Conservation (phyloP, 1,140 invertebrate species). For the Cepaea nemoralis region DNA sequence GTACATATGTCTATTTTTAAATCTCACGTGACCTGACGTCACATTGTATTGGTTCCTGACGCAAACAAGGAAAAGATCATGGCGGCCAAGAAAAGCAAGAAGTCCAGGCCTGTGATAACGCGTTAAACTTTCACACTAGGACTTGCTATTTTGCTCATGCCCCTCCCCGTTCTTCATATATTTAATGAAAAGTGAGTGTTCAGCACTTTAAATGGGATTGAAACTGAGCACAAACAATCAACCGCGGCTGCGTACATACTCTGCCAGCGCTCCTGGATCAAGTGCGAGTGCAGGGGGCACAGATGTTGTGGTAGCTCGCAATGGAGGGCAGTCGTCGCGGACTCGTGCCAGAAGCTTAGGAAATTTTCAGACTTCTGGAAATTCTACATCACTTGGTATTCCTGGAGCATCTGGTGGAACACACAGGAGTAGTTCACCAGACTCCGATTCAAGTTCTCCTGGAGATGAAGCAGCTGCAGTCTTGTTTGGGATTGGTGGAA, state of each 20-base stretch:
- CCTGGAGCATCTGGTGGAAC: slow-evolving; percentile 58
- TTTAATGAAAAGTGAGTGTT: neutral
- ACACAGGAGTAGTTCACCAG: slow-evolving; percentile 60
- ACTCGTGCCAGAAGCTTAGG: slow-evolving; percentile 64
- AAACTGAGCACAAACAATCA: slow-evolving; percentile 64
- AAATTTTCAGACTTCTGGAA: slow-evolving; percentile 56
- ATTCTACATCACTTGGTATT: slow-evolving; percentile 56
- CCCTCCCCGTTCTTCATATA: neutral
- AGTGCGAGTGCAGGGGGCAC: slow-evolving; percentile 55
- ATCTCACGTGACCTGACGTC: slow-evolving; percentile 49
- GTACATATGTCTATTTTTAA: slow-evolving; percentile 22
- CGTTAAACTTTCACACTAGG: neutral
- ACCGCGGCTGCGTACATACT: slow-evolving; percentile 65
- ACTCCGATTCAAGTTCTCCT: slow-evolving; percentile 68
- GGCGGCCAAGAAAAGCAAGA: slow-evolving; percentile 54
- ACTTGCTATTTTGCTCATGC: neutral
- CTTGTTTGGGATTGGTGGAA: slow-evolving; percentile 54
- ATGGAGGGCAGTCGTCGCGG: slow-evolving; percentile 52
- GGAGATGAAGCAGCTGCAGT: slow-evolving; percentile 56
- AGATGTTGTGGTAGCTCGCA: slow-evolving; percentile 49
- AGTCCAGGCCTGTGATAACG: slow-evolving; percentile 23
- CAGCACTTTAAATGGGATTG: slow-evolving; percentile 54
- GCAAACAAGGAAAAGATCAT: slow-evolving; percentile 68
- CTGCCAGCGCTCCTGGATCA: slow-evolving; percentile 61
- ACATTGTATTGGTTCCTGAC: slow-evolving; percentile 68